Base-by-base conservation (phyloP, 2,113 vertebrate species). In the Pelecanus crispus region DNA sequence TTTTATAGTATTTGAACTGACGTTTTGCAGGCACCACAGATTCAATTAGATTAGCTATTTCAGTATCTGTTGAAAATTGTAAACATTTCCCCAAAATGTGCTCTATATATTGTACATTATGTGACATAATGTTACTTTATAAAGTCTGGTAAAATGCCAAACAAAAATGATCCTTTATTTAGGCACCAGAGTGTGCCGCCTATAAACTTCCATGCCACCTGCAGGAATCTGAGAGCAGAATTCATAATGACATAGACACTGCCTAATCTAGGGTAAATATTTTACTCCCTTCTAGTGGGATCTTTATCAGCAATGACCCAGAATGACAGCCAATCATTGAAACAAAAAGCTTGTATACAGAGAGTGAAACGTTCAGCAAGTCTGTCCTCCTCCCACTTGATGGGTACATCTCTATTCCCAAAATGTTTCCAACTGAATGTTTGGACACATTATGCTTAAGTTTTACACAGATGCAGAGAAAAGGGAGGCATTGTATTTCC, bases 21-120 rank as follows among this genome's bases (percentile, higher is more conserved):
- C 86, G 94, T 89, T 95, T 92, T 95, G 36, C 86, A 95, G 96
- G 87, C 65, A 92, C 16, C 50, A 96, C 50, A 89, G 78, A 84
- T 97, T 93, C 87, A 95, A 80, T 96, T 96, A 96, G 66, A 90
- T 95, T 45, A 94, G 32, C 32, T 96, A 53, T 88, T 97, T 95
- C 86, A 77, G 89, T 80, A 88, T 78, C 77, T 95, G 77, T 47
- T 66, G 52, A 77, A 92, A 81, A 78, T 38, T 71, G 81, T 81
- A 94, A 94, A 92, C 25, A 42, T 92, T 91, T 82, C 17, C 55
- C 29, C 31, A 44, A 88, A 92, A 61, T 59, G 24, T 65, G 28
- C 13, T 89, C 22, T 79, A 17, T 81, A 84, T 86, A 78, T 83
- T 89, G 49, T 75, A 59, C 36, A 24, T 68, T 94, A 67, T 79